Evolutionary conservation across 2,888 invertebrate species (phyloP).

Genomic region (Scaptomyza reducta): DNA sequence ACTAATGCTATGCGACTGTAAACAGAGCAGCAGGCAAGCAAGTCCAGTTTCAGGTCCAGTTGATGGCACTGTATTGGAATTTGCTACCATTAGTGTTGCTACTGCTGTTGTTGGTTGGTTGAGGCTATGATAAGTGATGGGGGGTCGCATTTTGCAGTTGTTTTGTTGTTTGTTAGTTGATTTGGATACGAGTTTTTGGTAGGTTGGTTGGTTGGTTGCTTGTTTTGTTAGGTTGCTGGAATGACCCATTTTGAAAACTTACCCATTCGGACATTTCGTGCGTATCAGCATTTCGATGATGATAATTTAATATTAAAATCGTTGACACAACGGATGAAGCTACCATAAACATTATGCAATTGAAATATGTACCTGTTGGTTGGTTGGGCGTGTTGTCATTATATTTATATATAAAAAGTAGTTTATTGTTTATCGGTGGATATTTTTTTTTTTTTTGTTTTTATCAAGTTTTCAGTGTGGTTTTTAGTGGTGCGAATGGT

Average conservation of each 20-base stretch:
- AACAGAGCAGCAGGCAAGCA: constrained; percentile 38
- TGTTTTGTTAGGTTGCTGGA: constrained; percentile 46
- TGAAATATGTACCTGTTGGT: constrained; percentile 95
- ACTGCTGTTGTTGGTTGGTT: constrained; percentile 16
- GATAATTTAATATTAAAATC: constrained; percentile 98
- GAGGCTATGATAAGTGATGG: constrained; percentile 56
- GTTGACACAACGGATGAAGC: constrained; percentile 99
- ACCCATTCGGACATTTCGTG: constrained; percentile 99
- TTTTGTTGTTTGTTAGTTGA: constrained; percentile 63
- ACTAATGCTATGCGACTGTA: constrained; percentile 55
- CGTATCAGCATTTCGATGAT: constrained; percentile 98
- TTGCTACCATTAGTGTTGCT: constrained; percentile 23
- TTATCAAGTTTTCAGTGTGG: constrained; percentile 28
- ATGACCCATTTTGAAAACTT: constrained; percentile 84
- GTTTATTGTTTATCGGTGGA: constrained; percentile 48
- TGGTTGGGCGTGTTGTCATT: constrained; percentile 83
- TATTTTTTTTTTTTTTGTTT: constrained; percentile 25
- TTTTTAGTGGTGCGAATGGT: constrained; percentile 57
- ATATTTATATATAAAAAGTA: constrained; percentile 37
- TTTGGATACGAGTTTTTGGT: constrained; percentile 66
- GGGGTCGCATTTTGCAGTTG: constrained; percentile 49
- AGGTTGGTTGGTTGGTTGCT: constrained; percentile 38
- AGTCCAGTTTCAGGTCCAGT: constrained; percentile 25
- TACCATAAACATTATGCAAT: constrained; percentile 99
- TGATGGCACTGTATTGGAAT: constrained; percentile 22